phyloP scores from a whole-genome alignment of 37 sponge, comb jelly and placozoan genomes.

The Lycopodina hypogea region DNA sequence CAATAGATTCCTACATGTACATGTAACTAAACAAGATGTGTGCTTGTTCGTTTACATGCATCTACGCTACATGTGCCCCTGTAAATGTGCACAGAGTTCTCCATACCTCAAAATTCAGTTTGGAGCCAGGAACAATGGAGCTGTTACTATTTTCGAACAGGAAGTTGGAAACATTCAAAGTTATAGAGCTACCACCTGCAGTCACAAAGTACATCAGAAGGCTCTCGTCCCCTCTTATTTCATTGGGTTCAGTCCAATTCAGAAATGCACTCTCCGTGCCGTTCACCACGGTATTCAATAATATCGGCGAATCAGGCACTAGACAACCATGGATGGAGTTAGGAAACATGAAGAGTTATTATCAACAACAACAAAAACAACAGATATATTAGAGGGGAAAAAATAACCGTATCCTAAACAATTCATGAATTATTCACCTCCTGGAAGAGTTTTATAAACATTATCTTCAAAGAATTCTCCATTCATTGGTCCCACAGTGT shows the following conservation, averaged over 20 bases:
- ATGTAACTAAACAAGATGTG: no score
- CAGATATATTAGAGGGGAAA: no score
- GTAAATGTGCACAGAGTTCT: no score
- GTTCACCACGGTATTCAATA: background rate
- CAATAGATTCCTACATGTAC: no score
- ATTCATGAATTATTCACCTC: slow-evolving; percentile 5
- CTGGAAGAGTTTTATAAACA: background rate
- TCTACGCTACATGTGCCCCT: no score
- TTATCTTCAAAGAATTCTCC: background rate
- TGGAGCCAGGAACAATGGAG: no score
- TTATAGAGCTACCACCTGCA: background rate
- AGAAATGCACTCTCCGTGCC: slow-evolving; percentile 7
- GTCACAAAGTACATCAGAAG: no score
- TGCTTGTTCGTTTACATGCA: no score
- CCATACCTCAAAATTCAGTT: no score
- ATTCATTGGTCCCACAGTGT: background rate
- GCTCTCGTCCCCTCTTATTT: background rate
- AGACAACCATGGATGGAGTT: no score
- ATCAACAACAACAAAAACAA: background rate
- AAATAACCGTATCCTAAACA: no score
- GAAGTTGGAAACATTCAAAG: background rate
- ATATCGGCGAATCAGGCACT: background rate
- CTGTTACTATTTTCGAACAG: no score
- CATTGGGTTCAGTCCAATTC: background rate
- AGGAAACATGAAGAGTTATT: background rate